Evolutionary conservation across 2,113 vertebrate genomes (phyloP), one percentile per base, ranked within the genome.

Genomic region (Dromiciops gliroides): DNA sequence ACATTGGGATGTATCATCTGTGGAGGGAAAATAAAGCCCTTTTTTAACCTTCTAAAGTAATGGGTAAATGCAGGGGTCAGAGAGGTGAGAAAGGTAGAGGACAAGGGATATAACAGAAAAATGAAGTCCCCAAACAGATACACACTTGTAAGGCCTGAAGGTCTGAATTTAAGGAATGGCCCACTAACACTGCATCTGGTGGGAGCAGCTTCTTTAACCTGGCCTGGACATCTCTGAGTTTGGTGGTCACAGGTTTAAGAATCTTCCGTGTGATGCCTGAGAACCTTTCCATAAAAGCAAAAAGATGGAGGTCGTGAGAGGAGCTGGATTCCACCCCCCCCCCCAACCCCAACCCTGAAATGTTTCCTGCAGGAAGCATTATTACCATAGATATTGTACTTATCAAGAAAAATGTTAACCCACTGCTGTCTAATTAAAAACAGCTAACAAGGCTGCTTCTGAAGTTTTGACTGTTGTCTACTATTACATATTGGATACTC

Each of bases 1-100:
- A 99, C 98, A 75, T 99, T 99, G 50, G 96, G 99, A 97, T 99
- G 99, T 96, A 99, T 99, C 98, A 99, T 98, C 99, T 99, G 92
- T 94, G 97, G 51, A 98, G 49, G 75, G 97, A 56, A 95, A 91
- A 97, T 94, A 97, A 94, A 8, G 97, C 48, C 93, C 93, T 48
- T 47, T 44, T 93, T 51, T 95, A 83, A 47, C 91, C 91, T 93
- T 51, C 92, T 96, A 50, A 89, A 49, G 28, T 89, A 52, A 94
- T 89, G 48, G 24, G 11, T 90, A 95, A 95, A 96, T 51, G 60
- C 75, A 90, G 1, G 47, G 51, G 53, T 16, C 2, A 50, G n/a
- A 48, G 89, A 31, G 3, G 3, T 31, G 28, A 28, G 25, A 48
- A 90, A 90, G 89, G 89, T 49, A 37, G 8, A n/a, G 49, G 22